A percentile compares a stretch with the other conserved stretches of the same genome.
Evolutionary conservation across 2,888 invertebrate genomes (phyloP).

Genomic region (Epiblema foenella): DNA sequence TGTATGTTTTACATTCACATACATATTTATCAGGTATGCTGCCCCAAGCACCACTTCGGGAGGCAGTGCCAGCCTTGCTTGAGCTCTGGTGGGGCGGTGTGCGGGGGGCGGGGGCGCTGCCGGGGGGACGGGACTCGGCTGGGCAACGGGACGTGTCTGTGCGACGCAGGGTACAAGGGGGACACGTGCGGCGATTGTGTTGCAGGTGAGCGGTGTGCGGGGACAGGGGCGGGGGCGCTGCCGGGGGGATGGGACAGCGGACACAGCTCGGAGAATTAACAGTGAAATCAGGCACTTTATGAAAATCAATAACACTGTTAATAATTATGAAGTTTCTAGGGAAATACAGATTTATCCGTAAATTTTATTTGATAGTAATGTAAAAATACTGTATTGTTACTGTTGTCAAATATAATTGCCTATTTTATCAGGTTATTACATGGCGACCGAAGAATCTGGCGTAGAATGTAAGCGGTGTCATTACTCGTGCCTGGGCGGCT

Average conservation of each 20-base stretch:
- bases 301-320: too few species aligned
- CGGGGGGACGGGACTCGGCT: constrained; percentile 95
- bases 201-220: too few species aligned
- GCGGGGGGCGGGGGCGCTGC: constrained; percentile 92
- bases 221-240: background rate
- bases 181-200: constrained; percentile 91
- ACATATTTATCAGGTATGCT: constrained; percentile 86
- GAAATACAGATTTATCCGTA: too few species aligned
- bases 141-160: constrained; percentile 96
- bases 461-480: constrained; percentile 85
- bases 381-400: too few species aligned
- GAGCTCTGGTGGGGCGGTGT: constrained; percentile 84
- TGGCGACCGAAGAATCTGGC: background rate
- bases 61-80: constrained; percentile 91
- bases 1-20: too few species aligned
- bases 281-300: too few species aligned
- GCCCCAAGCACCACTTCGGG: constrained; percentile 93
- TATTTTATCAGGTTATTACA: constrained; percentile 76
- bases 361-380: too few species aligned
- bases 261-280: background rate
- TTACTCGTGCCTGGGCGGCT: constrained; percentile 90
- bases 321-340: too few species aligned
- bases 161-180: constrained; percentile 93
- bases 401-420: too few species aligned
- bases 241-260: background rate